Evolutionary conservation across 1,140 invertebrate species (phyloP), one percentile per base, ranked within the genome.

Genomic region (Mercenaria mercenaria): DNA sequence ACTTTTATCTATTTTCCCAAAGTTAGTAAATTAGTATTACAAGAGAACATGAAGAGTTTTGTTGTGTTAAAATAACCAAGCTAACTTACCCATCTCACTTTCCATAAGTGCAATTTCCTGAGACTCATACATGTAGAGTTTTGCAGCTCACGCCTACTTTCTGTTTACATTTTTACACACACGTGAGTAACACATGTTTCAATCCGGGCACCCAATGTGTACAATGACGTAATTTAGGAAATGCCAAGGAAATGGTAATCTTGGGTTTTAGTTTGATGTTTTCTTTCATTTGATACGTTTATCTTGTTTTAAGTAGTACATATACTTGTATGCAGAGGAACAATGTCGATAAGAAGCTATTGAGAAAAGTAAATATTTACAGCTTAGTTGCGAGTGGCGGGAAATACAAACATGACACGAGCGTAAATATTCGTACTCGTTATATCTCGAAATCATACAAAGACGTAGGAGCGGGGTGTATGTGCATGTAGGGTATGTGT

Each of bases 121-220:
- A 56, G 43, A 47, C 15, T 47, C 6, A 47, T n/a, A n/a, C n/a
- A n/a, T 47, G 43, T 15, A 47, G 15, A 47, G 43, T 47, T 47
- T n/a, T 15, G 15, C 43, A 47, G 43, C 6, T 8, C 52, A 56
- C 52, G 52, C 52, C 59, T 64, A 64, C 59, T 64, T n/a, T 64
- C n/a, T 64, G 59, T 64, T 64, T 64, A 64, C 59, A 64, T 64
- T 64, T 64, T 64, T 29, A 10, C 11, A 56, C 59, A 64, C 59
- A 64, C 26, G 59, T 29, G 59, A 29, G 26, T 8, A 26, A 29
- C 59, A 29, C 26, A 29, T 64, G 59, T 64, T 23, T 64, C 26
- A 64, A 64, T 64, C 59, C 59, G 59, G 59, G 59, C 59, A 64
- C 59, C 29, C 59, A 4, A 26, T 8, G 59, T 29, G 59, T 64